phyloP scores from a whole-genome alignment of 2,888 invertebrate species.

The Ferrisia virgata region DNA sequence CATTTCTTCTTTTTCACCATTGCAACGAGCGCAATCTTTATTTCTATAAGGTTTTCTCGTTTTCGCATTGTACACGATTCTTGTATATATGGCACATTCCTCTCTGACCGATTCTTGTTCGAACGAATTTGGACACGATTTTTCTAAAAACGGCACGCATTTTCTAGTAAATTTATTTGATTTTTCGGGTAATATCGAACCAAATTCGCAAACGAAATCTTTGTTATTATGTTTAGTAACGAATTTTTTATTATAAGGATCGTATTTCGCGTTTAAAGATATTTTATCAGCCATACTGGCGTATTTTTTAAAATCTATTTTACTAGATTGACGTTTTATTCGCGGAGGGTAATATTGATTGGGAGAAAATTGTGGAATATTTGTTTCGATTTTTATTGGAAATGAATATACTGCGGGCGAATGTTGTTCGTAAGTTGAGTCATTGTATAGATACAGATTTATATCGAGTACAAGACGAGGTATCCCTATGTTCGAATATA shows the following conservation, averaged over 20 bases:
- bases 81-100: not conserved
- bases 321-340: not conserved
- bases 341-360: not conserved
- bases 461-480: conserved; percentile 18
- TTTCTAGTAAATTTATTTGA: not conserved
- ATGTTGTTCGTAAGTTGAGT: not conserved
- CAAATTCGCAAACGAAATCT: conserved; percentile 13
- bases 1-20: not conserved
- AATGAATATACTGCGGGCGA: not conserved
- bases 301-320: not conserved
- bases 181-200: not conserved
- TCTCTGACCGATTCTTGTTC: not conserved
- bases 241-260: conserved; percentile 10
- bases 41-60: not conserved
- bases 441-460: not conserved
- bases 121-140: not conserved
- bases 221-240: not conserved
- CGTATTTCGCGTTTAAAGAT: conserved; percentile 1
- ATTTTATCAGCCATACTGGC: not conserved
- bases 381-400: not conserved
- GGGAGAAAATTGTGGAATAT: not conserved
- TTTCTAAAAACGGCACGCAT: not conserved
- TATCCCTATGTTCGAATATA: not conserved
- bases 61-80: conserved; percentile 17
- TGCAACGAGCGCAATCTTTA: conserved; percentile 24